These are phyloP conservation scores for Exocentrus adspersus DNA, from an alignment of 2,888 invertebrate species.

Conservation along the genomic window DNA sequence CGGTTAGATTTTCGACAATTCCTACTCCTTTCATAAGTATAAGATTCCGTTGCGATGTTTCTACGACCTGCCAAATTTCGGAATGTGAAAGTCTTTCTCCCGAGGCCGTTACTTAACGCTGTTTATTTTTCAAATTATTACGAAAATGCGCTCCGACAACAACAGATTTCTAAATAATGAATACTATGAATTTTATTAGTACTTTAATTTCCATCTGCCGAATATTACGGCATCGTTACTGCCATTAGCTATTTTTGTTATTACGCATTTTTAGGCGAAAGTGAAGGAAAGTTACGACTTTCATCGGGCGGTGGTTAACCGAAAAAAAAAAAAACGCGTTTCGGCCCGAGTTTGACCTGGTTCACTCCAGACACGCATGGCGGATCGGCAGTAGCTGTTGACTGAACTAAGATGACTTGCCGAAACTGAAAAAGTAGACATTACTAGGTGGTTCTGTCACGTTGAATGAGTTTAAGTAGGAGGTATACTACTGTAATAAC, in stretches of 20 bases:
- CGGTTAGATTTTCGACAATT: too few relatives aligned
- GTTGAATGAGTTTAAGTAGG: too few relatives aligned
- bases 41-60: background rate
- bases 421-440: background rate
- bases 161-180: too few relatives aligned
- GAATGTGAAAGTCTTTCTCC: background rate
- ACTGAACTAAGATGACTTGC: too few relatives aligned
- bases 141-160: background rate
- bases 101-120: background rate
- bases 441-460: too few relatives aligned
- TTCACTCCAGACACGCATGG: conserved; percentile 23
- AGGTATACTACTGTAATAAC: too few relatives aligned
- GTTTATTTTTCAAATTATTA: background rate
- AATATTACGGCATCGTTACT: too few relatives aligned
- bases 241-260: conserved; percentile 18
- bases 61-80: background rate
- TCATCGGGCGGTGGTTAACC: conserved; percentile 13
- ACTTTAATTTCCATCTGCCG: too few relatives aligned
- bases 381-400: too few relatives aligned
- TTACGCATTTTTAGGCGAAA: conserved; percentile 31
- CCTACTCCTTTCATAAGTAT: background rate
- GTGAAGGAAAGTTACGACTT: conserved; percentile 32
- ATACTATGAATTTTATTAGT: too few relatives aligned
- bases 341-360: conserved; percentile 14
- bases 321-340: conserved; percentile 5